Evolutionary conservation across 2,888 invertebrate species (phyloP), one percentile per base, ranked within the genome.

Genomic region (Didymodactylos carnosus): DNA sequence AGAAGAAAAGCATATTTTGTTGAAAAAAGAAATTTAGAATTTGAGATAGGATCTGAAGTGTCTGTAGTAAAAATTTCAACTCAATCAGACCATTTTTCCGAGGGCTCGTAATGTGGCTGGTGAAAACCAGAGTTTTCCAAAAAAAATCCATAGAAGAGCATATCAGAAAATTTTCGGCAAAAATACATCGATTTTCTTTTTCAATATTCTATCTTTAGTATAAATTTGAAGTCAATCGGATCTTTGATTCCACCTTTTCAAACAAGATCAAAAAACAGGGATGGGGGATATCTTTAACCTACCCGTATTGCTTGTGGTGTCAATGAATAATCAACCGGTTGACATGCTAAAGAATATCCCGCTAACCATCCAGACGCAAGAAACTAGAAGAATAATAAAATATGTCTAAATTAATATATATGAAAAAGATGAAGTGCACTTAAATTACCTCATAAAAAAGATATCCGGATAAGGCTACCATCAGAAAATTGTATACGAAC

Each of bases 391-490:
- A 80, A 81, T 78, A 76, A n/a, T n/a, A 76, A 70, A 76, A 41
- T 39, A 25, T 25, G 23, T 25, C 25, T 3, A 4, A 23, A 23
- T 10, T 5, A 49, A 49, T 3, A 49, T 3, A 25, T 5, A 25
- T 27, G 69, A 29, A 14, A 41, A 16, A 41, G 71, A 27, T 69
- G 10, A 11, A 19, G 72, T 5, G 10, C 77, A 86, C 23, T 8
- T 35, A 3, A 39, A 14, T 87, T 87, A 93, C 93, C 89, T 93
- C 92, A 83, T 91, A 89, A 85, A 92, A 92, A 83, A 92, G 89
- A 89, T 91, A 93, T 76, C 89, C 87, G 81, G 92, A 93, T 84
- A 94, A 90, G 78, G 90, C 80, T 40, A 93, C 92, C 87, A 94
- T 94, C 80, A 89, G 87, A 78, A 92, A 86, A 85, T 94, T 94